These are phyloP conservation scores for Podarcis cretensis DNA, from an alignment of 2,113 vertebrate genomes.

Conservation along the genomic window DNA sequence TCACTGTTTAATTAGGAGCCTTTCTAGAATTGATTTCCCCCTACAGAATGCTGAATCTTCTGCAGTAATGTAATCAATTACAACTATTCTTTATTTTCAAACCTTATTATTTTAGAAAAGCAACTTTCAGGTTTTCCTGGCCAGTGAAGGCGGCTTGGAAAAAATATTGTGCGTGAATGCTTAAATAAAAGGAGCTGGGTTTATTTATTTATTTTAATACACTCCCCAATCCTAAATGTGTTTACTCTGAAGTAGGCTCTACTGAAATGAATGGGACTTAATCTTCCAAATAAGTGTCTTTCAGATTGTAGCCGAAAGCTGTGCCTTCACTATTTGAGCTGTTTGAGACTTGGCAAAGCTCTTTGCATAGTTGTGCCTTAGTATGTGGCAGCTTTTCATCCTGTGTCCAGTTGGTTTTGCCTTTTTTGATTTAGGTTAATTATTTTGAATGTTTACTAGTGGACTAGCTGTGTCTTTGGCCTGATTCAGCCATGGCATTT, in stretches of 20 bases:
- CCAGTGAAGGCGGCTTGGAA: background rate
- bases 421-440: conserved; percentile 8
- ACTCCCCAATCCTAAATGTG: background rate
- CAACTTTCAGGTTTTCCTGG: background rate
- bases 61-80: background rate
- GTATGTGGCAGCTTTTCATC: background rate
- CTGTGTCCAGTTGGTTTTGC: background rate
- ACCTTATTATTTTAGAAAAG: background rate
- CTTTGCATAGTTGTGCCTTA: background rate
- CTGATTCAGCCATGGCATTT: background rate
- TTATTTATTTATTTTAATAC: background rate
- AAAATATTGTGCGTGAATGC: background rate
- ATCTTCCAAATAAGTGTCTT: background rate
- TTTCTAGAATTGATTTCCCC: background rate
- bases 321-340: background rate
- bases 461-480: background rate
- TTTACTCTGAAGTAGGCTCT: background rate
- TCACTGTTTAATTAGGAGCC: conserved; percentile 17
- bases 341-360: conserved; percentile 17
- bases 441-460: background rate
- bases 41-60: background rate
- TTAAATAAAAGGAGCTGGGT: background rate
- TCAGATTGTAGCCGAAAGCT: background rate
- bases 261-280: background rate
- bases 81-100: background rate